Conservation (phyloP, 2,797 vertebrate species). For the Lateolabrax maculatus region DNA sequence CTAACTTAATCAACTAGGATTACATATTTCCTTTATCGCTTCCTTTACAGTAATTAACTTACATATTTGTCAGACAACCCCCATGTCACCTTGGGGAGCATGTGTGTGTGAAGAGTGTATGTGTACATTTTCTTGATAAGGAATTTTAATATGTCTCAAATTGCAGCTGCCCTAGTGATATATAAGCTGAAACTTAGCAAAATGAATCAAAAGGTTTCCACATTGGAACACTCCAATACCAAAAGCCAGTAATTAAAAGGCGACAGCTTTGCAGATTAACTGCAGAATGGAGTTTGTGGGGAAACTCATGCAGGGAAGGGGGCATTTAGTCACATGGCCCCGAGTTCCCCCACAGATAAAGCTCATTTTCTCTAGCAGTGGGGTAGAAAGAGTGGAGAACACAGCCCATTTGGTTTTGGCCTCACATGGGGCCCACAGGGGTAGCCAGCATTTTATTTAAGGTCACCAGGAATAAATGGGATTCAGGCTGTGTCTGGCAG, state of each 20-base stretch:
- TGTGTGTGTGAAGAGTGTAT: constrained; percentile 42
- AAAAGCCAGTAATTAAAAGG: constrained; percentile 87
- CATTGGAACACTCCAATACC: constrained; percentile 66
- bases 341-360: constrained; percentile 85
- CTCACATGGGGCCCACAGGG: constrained; percentile 85
- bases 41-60: constrained; percentile 81
- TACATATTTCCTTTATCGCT: constrained; percentile 79
- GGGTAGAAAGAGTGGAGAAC: constrained; percentile 83
- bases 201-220: constrained; percentile 78
- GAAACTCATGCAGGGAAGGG: constrained; percentile 80
- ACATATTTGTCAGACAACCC: constrained; percentile 74
- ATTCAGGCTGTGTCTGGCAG: constrained; percentile 85
- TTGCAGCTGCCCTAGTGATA: constrained; percentile 58
- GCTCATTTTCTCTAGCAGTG: constrained; percentile 88
- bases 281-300: constrained; percentile 80
- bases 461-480: constrained; percentile 89
- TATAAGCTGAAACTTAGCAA: constrained; percentile 71
- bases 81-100: constrained; percentile 76
- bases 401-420: constrained; percentile 85
- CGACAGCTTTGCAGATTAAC: constrained; percentile 86
- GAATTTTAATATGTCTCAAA: constrained; percentile 56
- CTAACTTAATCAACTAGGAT: constrained; percentile 81
- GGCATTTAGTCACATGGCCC: constrained; percentile 86
- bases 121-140: constrained; percentile 48
- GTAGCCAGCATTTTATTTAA: constrained; percentile 89